Evolutionary conservation across 2,797 vertebrate species (phyloP), one percentile per base, ranked within the genome.

Genomic region (Garrulus glandarius): DNA sequence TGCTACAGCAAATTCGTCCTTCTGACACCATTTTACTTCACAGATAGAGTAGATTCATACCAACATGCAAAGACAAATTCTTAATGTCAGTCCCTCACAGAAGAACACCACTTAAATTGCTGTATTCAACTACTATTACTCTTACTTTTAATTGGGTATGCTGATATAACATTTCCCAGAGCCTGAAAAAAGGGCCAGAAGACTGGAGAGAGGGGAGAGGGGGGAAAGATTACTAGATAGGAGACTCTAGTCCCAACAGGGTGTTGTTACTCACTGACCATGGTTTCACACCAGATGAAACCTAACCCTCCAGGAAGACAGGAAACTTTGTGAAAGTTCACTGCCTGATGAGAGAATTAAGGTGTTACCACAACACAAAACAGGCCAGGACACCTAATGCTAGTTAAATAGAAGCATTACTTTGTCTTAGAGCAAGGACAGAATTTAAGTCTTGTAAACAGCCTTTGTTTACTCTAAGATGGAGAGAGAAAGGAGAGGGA

Each of bases 201-300:
- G 11, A 63, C 14, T 30, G 27, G 7, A 80, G 12, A 88, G 7
- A 59, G 3, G 0, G 0, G 3, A 50, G 19, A 14, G 0, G 1
- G 21, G 3, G 13, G 4, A 8, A 69, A 67, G n/a, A 37, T 12
- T 59, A 13, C 22, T 43, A 57, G 6, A 52, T 1, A 46, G 6
- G 11, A 43, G 10, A 64, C 21, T 78, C 13, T 18, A 57, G 19
- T 32, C 50, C 56, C 7, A 87, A 18, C 5, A 60, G 7, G 9
- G 3, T 39, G 26, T 26, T 39, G 26, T 26, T 68, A 78, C 4
- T 57, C 49, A 27, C 15, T 12, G 39, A 29, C 30, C 39, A 37
- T 1, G 8, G 26, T 67, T 76, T 87, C 70, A 41, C 46, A 84
- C 32, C 3, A 57, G 16, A 37, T 47, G n/a, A 84, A 88, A 84